These are phyloP conservation scores for Acanthurus tractus DNA, from an alignment of 2,797 vertebrate genomes.

Conservation along the genomic window DNA sequence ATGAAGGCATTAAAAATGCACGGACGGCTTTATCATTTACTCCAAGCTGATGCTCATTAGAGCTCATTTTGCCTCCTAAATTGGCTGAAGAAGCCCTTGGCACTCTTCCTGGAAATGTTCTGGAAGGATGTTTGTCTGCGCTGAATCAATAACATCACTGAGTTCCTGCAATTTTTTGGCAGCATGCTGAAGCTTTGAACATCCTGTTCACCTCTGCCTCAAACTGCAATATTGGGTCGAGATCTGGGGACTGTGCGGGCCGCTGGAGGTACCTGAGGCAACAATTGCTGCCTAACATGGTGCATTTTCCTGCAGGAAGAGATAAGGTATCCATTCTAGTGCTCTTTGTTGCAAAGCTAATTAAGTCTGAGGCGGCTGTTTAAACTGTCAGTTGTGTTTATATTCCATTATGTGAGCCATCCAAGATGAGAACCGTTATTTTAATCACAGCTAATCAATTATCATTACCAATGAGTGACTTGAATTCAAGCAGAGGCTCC, in stretches of 20 bases:
- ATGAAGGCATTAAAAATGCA: slow-evolving; percentile 18
- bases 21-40: not conserved
- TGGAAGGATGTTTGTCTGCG: slow-evolving; percentile 26
- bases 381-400: not conserved
- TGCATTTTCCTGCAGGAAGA: slow-evolving; percentile 16
- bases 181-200: slow-evolving; percentile 35
- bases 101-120: slow-evolving; percentile 5
- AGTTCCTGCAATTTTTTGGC: slow-evolving; percentile 42
- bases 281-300: not conserved
- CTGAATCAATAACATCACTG: slow-evolving; percentile 24
- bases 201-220: slow-evolving; percentile 37
- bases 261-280: not conserved
- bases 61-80: slow-evolving; percentile 1
- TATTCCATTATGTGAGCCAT: not conserved
- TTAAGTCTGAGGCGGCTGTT: slow-evolving; percentile 13
- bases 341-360: slow-evolving; percentile 17
- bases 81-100: slow-evolving; percentile 14
- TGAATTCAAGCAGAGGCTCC: slow-evolving; percentile 3
- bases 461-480: not conserved
- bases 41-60: slow-evolving; percentile 8
- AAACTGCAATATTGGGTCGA: slow-evolving; percentile 7
- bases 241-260: slow-evolving; percentile 3
- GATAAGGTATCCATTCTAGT: not conserved
- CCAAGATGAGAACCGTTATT: not conserved
- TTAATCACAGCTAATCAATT: not conserved